Percentiles rank a stretch among this genome's conserved stretches.
phyloP scores from a whole-genome alignment of 2,113 vertebrate species.

The Nasalis larvatus region DNA sequence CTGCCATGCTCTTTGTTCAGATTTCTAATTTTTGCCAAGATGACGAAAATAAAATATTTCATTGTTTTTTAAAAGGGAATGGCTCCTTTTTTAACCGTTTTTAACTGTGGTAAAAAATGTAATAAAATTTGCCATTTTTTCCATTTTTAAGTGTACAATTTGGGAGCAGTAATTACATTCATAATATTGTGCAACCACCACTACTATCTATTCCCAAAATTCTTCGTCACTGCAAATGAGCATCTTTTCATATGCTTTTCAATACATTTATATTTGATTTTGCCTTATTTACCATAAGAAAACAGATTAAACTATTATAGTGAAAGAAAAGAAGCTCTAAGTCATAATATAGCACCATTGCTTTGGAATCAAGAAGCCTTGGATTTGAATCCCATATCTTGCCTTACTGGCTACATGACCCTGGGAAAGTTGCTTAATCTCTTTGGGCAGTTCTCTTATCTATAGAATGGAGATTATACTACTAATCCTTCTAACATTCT shows the following conservation, averaged over 20 bases:
- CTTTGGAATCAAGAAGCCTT: background rate
- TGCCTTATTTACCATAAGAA: background rate
- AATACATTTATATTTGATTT: background rate
- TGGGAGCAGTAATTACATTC: background rate
- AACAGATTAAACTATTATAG: background rate
- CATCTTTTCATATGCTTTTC: background rate
- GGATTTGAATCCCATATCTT: background rate
- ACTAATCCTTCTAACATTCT: background rate
- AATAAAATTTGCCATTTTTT: background rate
- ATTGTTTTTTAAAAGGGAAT: background rate
- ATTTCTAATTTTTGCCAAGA: background rate
- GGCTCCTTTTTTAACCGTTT: background rate
- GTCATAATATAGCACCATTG: background rate
- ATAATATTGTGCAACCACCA: background rate
- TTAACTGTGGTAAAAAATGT: background rate
- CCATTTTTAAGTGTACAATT: background rate
- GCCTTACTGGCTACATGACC: background rate
- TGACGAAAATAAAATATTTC: background rate
- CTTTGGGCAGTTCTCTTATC: background rate
- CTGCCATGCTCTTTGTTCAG: background rate
- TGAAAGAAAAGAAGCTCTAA: background rate
- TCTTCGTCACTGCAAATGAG: background rate
- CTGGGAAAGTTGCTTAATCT: background rate
- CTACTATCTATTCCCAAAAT: background rate
- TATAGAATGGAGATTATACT: background rate